These are phyloP conservation scores for Hyposoter didymator DNA, from an alignment of 2,888 invertebrate genomes.

Conservation along the genomic window DNA sequence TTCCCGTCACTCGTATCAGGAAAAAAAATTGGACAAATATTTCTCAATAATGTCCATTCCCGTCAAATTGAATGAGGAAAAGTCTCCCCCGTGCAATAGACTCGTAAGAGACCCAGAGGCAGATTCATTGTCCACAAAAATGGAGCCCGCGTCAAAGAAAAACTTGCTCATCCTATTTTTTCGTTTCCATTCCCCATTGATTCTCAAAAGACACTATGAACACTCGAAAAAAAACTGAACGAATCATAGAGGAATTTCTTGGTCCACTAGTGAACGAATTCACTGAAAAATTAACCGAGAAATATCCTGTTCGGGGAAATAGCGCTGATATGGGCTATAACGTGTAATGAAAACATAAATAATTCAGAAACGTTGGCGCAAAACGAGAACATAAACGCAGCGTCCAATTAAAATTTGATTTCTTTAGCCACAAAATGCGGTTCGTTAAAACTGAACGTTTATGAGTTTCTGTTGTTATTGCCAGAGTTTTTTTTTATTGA, in stretches of 20 bases:
- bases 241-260: neutral
- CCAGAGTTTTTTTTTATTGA: neutral
- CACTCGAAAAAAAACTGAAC: neutral
- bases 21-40: neutral
- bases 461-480: neutral
- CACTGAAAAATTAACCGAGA: constrained; percentile 12
- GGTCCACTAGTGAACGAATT: neutral
- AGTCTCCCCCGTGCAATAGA: neutral
- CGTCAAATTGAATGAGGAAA: neutral
- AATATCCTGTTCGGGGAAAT: constrained; percentile 3
- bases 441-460: neutral
- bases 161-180: constrained; percentile 56
- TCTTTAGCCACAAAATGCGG: constrained; percentile 3
- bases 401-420: constrained; percentile 29
- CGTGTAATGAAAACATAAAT: constrained; percentile 15
- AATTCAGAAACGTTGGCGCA: neutral
- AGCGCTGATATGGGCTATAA: neutral
- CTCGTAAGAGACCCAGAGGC: neutral
- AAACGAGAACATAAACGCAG: constrained; percentile 22
- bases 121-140: neutral
- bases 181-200: neutral
- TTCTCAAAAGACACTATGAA: neutral
- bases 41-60: neutral
- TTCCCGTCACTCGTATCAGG: neutral
- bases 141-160: neutral